Evolutionary conservation across 2,113 vertebrate species (phyloP).

Genomic region (Platysteira castanea): DNA sequence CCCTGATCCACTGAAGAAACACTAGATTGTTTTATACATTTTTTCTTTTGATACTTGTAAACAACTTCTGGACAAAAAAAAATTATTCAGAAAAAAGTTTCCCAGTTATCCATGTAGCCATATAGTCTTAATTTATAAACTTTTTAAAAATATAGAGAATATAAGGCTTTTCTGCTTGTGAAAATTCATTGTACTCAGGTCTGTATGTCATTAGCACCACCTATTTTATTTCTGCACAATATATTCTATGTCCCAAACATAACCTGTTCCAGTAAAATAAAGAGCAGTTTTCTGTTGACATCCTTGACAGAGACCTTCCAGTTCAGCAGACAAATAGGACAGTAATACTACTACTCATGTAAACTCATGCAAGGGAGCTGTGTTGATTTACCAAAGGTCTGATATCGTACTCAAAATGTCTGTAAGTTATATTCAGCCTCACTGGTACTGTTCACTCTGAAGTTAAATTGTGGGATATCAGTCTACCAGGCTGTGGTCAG

Average conservation of each 20-base stretch:
- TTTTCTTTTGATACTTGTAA: background rate
- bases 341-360: background rate
- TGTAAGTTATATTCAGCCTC: background rate
- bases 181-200: background rate
- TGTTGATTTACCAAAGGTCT: background rate
- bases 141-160: background rate
- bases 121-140: background rate
- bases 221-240: background rate
- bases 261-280: background rate
- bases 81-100: background rate
- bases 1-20: background rate
- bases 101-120: background rate
- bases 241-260: background rate
- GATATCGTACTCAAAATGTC: background rate
- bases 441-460: background rate
- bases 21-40: background rate
- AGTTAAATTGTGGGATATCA: background rate
- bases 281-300: background rate
- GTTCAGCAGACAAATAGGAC: background rate
- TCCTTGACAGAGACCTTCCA: background rate
- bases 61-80: background rate
- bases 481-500: background rate
- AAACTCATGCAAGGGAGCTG: background rate
- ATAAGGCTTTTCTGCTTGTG: background rate
- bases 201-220: background rate